Evolutionary conservation across 2,113 vertebrate species (phyloP), one percentile per base, ranked within the genome.

Genomic region (Spizaetus ornatus): DNA sequence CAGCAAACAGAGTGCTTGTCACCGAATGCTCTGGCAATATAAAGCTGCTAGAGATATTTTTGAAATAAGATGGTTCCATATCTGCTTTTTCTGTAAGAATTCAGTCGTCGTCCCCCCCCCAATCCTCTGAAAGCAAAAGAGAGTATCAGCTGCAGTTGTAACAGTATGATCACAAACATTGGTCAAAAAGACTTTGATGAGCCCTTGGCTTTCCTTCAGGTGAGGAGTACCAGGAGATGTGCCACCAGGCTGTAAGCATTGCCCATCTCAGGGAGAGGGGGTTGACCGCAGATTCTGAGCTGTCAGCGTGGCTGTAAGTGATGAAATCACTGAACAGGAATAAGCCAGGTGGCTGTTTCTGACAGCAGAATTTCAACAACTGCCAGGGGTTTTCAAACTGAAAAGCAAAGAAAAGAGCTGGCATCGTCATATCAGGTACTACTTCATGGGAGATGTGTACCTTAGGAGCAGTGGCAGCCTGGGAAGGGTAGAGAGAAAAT

Each of bases 211-310:
- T 72, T 86, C 19, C 79, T 45, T 67, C 36, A 40, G 52, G 32
- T 71, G 15, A 53, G n/a, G 85, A 82, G n/a, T 42, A 47, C 19
- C 73, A 63, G 40, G 47, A 80, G 61, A 76, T 50, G 74, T 27
- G n/a, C 36, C 52, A 56, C 36, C 3, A 45, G 59, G 50, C 53
- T 66, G 19, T 55, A 19, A 70, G 18, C 52, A 6, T 13, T 43
- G 53, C 58, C 32, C 0, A 0, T 2, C 4, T 16, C 0, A 2
- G 29, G n/a, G 21, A 81, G 15, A 34, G 14, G 14, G 13, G 7
- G n/a, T 20, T 82, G 26, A 55, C 34, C 4, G 3, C 52, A 45
- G 29, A 56, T 59, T 23, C 25, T 55, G 65, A 87, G 43, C 62
- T 67, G 34, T 62, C 26, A 47, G 40, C 4, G 0, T 21, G 38